Base-by-base conservation (phyloP, 92 coral and sea anemone genomes). In the Epizoanthus illoricatus region DNA sequence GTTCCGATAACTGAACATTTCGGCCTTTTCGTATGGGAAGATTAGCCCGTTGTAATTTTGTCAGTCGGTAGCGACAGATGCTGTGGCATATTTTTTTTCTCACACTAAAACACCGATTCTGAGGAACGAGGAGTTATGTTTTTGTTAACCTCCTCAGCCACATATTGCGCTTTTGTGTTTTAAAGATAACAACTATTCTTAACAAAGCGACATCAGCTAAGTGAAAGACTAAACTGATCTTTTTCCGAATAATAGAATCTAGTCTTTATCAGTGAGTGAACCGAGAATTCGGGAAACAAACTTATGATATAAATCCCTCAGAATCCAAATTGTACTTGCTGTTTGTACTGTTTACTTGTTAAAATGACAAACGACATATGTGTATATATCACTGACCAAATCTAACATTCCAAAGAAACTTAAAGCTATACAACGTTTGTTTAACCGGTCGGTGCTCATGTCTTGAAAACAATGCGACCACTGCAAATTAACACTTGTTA, bases 151-250 rank as follows among this genome's bases (percentile, higher is more conserved):
- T 63, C 81, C 69, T 76, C 69, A 76, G 71, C 82, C 82, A 78
- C 82, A 78, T 66, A 78, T 63, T 78, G 82, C 61, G 82, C 82
- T 78, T 78, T 78, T 78, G 82, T 78, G 59, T 64, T 76, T 78
- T 78, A 61, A 70, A 78, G 82, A 78, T 78, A 78, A 78, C 82
- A 78, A 66, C 65, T 78, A 62, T 70, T 78, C 71, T 18, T 42
- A 78, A 78, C 82, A 78, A 78, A 62, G 82, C 82, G 59, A 62
- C 70, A 55, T 64, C 59, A 42, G 71, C 52, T 41, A 63, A 78
- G 82, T 78, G 82, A 78, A 78, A 78, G 56, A 78, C 82, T 63
- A 63, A 78, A 78, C 82, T 78, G 47, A 57, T 52, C 71, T 20
- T 78, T 76, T 39, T 54, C 67, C 33, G 63, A 62, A 78, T 78